phyloP scores from a whole-genome alignment of 2,113 vertebrate genomes.

The Leucosticte australis region DNA sequence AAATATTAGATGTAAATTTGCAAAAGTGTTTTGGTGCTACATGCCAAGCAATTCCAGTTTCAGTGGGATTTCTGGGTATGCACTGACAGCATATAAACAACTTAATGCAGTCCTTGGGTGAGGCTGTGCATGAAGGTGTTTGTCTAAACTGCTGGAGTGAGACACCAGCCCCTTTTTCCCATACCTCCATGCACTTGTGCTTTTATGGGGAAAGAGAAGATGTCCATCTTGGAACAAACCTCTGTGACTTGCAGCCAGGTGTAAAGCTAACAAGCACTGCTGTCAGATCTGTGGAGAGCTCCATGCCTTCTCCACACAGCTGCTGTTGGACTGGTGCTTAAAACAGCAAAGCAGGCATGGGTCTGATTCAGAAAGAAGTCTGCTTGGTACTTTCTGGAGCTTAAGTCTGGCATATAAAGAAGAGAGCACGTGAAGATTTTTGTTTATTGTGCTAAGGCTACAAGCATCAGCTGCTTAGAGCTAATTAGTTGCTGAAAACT shows the following conservation, averaged over 20 bases:
- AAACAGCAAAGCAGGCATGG: not conserved
- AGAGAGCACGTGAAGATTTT: not conserved
- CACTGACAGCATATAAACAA: not conserved
- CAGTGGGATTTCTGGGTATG: not conserved
- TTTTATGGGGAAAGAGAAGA: not conserved
- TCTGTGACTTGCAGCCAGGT: not conserved
- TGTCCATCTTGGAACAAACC: not conserved
- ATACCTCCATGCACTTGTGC: too few species aligned
- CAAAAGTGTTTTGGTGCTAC: not conserved
- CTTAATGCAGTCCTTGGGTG: not conserved
- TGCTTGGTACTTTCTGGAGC: not conserved
- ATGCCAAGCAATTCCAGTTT: not conserved
- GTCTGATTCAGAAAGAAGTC: not conserved
- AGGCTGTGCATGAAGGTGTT: not conserved
- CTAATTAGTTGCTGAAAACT: not conserved
- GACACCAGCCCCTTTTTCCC: not conserved
- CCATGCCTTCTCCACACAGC: not conserved
- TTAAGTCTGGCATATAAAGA: not conserved
- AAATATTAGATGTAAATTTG: not conserved
- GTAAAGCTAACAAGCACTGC: not conserved
- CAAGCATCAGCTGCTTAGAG: not conserved
- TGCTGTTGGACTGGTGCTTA: not conserved
- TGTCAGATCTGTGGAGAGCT: rapidly evolving
- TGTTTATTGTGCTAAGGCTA: not conserved
- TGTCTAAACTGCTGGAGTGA: not conserved